phyloP scores from a whole-genome alignment of 2,797 vertebrate species.

The Chaunax sp. region DNA sequence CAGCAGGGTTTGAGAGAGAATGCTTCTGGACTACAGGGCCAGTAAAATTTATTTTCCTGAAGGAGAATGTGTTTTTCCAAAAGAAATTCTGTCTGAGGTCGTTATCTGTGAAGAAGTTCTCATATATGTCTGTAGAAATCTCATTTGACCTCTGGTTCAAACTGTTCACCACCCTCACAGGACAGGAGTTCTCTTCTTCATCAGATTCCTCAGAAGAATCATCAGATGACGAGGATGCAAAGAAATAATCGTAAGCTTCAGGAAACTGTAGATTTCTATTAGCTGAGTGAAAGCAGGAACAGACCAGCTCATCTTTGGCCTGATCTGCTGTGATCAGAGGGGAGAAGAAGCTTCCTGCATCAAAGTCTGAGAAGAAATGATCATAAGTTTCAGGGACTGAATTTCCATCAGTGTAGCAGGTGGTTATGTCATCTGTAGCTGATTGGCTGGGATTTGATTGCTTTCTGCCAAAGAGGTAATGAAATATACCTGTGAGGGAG shows the following conservation, averaged over 20 bases:
- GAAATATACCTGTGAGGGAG: conserved; percentile 75
- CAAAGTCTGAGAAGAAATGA: conserved; percentile 90
- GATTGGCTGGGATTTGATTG: conserved; percentile 45
- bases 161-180: conserved; percentile 72
- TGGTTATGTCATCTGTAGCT: conserved; percentile 34
- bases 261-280: conserved; percentile 83
- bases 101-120: conserved; percentile 80
- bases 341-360: conserved; percentile 75
- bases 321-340: conserved; percentile 54
- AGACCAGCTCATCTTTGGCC: conserved; percentile 57
- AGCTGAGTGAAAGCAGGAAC: conserved; percentile 69
- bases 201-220: conserved; percentile 78
- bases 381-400: conserved; percentile 91
- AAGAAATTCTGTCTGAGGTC: conserved; percentile 73
- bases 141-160: conserved; percentile 44
- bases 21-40: conserved; percentile 40
- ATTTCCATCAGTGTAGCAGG: conserved; percentile 37
- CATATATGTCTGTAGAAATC: conserved; percentile 82
- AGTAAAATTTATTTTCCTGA: conserved; percentile 70
- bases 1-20: conserved; percentile 26
- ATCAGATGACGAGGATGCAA: conserved; percentile 79
- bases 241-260: conserved; percentile 90
- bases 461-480: conserved; percentile 75
- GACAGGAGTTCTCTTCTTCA: conserved; percentile 69
- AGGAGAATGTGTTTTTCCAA: conserved; percentile 77